Percentiles rank a stretch among this genome's conserved stretches.
Conservation (phyloP, 2,113 vertebrate species). For the Phylloscopus trochilus region DNA sequence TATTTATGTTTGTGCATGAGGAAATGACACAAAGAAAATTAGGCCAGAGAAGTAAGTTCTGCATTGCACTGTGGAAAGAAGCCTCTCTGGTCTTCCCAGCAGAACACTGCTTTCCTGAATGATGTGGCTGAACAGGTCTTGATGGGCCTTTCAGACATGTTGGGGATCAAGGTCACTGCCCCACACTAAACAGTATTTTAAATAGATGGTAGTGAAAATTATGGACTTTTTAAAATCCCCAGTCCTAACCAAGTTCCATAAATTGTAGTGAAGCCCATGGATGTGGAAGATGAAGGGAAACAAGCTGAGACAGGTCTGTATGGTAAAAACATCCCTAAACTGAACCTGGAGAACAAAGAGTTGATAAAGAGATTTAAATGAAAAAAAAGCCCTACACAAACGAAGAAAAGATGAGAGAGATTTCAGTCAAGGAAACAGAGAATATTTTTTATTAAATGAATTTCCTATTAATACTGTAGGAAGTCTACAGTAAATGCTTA, state of each 20-base stretch:
- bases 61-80: neutral
- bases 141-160: neutral
- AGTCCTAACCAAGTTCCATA: neutral
- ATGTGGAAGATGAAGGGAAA: neutral
- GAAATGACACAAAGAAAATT: constrained; percentile 43
- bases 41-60: constrained; percentile 38
- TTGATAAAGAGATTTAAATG: neutral
- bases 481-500: neutral
- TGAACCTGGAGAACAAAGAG: neutral
- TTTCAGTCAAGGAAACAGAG: neutral
- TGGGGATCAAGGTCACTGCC: neutral
- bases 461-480: neutral
- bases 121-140: neutral
- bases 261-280: neutral
- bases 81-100: neutral
- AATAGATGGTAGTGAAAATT: neutral
- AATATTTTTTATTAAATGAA: neutral
- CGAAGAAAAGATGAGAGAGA: neutral
- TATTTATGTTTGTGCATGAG: constrained; percentile 49
- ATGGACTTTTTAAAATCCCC: neutral
- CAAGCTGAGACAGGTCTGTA: neutral
- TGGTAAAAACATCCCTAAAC: neutral
- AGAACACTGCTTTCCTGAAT: neutral
- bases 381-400: neutral
- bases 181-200: neutral